These are phyloP conservation scores for Laupala kohalensis DNA, from an alignment of 1,140 invertebrate species.

Conservation along the genomic window DNA sequence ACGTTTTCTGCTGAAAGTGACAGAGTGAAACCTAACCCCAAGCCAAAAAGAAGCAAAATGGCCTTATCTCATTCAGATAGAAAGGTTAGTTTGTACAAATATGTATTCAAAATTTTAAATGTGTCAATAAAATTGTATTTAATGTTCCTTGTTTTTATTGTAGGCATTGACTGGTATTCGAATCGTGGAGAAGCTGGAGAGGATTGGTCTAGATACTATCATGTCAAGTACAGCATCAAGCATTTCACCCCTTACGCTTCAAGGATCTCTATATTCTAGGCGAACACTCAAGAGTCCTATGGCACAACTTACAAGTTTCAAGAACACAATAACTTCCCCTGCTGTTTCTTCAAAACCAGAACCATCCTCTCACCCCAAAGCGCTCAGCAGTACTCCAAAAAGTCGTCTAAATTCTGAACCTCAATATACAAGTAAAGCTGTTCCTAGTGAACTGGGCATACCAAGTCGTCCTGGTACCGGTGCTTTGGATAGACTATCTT, in stretches of 20 bases:
- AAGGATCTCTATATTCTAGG: conserved; percentile 38
- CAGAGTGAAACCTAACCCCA: conserved; percentile 23
- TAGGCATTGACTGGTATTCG: conserved; percentile 33
- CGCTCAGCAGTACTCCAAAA: neutral
- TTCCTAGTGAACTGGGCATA: conserved; percentile 28
- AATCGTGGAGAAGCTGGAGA: conserved; percentile 52
- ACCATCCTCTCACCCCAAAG: neutral
- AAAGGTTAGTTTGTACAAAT: conserved; percentile 23
- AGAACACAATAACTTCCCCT: conserved; percentile 24
- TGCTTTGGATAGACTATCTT: conserved; percentile 30
- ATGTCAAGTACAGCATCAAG: conserved; percentile 36
- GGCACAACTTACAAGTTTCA: conserved; percentile 60
- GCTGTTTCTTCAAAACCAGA: neutral
- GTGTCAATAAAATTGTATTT: neutral
- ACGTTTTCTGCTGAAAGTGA: conserved; percentile 39
- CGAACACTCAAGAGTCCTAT: conserved; percentile 50
- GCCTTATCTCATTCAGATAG: conserved; percentile 34
- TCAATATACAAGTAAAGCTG: neutral
- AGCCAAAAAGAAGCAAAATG: conserved; percentile 31
- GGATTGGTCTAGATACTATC: conserved; percentile 46
- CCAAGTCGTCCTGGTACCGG: conserved; percentile 38
- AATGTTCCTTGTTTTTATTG: conserved; percentile 10
- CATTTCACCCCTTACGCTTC: conserved; percentile 32
- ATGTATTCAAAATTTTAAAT: neutral
- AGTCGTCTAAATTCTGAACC: neutral